Evolutionary conservation across 2,797 vertebrate genomes (phyloP).

Genomic region (Acipenser transmontanus): DNA sequence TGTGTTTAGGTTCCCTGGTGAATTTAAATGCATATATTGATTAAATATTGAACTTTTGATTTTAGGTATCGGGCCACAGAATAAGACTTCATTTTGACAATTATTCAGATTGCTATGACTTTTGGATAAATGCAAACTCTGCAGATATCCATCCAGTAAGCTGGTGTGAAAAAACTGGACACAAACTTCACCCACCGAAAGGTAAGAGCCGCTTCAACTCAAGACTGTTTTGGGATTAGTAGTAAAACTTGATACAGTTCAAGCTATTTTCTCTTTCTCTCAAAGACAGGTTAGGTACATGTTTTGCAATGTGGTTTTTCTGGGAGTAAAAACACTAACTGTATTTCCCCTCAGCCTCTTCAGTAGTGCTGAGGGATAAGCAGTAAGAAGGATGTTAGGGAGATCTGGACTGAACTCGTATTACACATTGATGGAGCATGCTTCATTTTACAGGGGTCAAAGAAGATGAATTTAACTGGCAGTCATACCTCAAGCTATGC

Average conservation of each 20-base stretch:
- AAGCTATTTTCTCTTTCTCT: too few relatives aligned
- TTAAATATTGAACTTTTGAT: constrained; percentile 13
- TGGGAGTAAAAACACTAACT: too few relatives aligned
- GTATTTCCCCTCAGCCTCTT: too few relatives aligned
- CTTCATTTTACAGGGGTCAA: constrained; percentile 27
- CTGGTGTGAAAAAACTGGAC: constrained; percentile 80
- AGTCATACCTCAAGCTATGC: constrained; percentile 37
- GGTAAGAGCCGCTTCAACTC: constrained; percentile 41
- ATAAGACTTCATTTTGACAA: constrained; percentile 77
- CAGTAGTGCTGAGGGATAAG: too few relatives aligned
- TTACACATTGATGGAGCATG: too few relatives aligned
- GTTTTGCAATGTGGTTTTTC: too few relatives aligned
- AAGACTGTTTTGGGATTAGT: too few relatives aligned
- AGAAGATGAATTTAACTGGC: constrained; percentile 42
- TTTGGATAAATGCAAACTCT: constrained; percentile 78
- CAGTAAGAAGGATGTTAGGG: too few relatives aligned
- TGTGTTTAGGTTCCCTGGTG: too few relatives aligned
- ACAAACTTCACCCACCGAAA: constrained; percentile 75
- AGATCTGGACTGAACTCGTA: too few relatives aligned
- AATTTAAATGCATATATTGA: not conserved
- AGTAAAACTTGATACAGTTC: too few relatives aligned
- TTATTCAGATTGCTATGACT: constrained; percentile 75
- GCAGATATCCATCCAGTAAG: constrained; percentile 76
- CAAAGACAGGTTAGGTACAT: too few relatives aligned
- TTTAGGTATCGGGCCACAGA: constrained; percentile 73